A percentile compares a stretch with the other conserved stretches of the same genome.
Evolutionary conservation across 1,140 invertebrate genomes (phyloP).

Genomic region (Rhysida immarginata): DNA sequence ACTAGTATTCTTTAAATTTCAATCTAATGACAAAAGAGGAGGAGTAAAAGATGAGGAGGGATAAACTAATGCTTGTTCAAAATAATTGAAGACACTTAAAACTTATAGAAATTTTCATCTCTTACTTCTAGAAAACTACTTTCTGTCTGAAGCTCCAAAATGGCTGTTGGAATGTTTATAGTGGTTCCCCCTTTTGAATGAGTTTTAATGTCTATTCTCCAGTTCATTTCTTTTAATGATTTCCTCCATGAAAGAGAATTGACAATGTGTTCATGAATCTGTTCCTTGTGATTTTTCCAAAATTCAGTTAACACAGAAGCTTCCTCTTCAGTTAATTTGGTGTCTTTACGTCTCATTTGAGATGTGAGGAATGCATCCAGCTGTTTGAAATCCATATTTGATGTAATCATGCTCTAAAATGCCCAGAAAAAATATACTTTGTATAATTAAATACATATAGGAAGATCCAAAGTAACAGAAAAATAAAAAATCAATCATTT

Average conservation of each 20-base stretch:
- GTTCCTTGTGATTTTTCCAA: background rate
- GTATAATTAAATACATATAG: no score
- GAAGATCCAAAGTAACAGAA: no score
- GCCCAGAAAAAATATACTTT: no score
- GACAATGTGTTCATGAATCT: background rate
- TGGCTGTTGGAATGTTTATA: background rate
- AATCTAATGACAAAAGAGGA: no score
- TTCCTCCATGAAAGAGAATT: background rate
- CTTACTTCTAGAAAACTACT: background rate
- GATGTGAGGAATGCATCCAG: background rate
- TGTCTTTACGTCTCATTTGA: background rate
- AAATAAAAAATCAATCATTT: no score
- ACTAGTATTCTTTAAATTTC: no score
- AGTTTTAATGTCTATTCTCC: background rate
- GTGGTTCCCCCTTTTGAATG: background rate
- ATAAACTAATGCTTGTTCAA: no score
- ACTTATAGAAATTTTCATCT: no score
- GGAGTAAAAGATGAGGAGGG: no score
- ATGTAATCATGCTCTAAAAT: background rate
- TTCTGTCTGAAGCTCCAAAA: background rate
- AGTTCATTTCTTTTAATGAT: background rate
- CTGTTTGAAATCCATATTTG: conserved; percentile 1
- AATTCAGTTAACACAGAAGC: background rate
- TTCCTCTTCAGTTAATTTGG: background rate
- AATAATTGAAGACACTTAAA: no score